These are phyloP conservation scores for Agonum fuliginosum DNA, from an alignment of 2,888 invertebrate species.

Conservation along the genomic window DNA sequence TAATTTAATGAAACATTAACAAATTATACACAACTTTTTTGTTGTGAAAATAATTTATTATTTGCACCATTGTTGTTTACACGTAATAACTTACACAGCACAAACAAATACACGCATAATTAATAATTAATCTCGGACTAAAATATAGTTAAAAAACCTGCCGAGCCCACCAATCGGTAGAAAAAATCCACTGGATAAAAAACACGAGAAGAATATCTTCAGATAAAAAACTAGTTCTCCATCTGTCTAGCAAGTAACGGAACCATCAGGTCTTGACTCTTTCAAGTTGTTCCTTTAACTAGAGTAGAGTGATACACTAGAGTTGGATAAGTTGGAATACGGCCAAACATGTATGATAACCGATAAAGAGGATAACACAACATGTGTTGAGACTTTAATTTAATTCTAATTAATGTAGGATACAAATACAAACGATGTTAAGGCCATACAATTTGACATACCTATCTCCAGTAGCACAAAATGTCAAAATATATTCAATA, in stretches of 20 bases:
- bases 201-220: no score
- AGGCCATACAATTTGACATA: no score
- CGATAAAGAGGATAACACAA: slow-evolving; percentile 1
- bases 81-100: neutral
- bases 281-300: slow-evolving; percentile 41
- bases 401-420: no score
- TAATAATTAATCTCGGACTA: slow-evolving; percentile 15
- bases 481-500: no score
- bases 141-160: slow-evolving; percentile 24
- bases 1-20: slow-evolving; percentile 23
- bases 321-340: slow-evolving; percentile 28
- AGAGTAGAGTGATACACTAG: no score
- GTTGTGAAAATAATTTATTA: neutral
- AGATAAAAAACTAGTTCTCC: slow-evolving; percentile 39
- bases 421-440: no score
- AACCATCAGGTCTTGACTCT: slow-evolving; percentile 17
- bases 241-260: slow-evolving; percentile 42
- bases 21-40: slow-evolving; percentile 9
- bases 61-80: slow-evolving; percentile 1
- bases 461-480: no score
- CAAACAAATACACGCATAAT: slow-evolving; percentile 21
- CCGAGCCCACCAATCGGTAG: slow-evolving; percentile 26
- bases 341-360: neutral
- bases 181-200: slow-evolving; percentile 17
- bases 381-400: no score